Evolutionary conservation across 1,140 invertebrate species (phyloP), one percentile per base, ranked within the genome.

Genomic region (Brachionus sp.): DNA sequence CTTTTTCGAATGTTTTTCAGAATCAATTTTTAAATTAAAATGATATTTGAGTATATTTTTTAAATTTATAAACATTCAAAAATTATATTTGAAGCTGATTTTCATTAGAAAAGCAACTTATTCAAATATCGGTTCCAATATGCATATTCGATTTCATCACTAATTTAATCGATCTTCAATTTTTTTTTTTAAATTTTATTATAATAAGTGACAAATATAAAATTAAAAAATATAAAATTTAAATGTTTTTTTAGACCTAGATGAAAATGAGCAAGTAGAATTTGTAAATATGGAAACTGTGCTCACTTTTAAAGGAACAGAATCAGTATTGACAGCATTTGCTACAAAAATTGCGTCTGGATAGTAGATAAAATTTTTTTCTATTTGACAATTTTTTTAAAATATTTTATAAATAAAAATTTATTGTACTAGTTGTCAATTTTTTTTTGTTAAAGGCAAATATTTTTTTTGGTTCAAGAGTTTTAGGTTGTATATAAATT

Each of bases 281-380:
- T 80, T 80, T 80, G 77, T 80, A 16, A 57, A 80, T 39, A 37
- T 80, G 39, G 50, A 80, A 42, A 62, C 77, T 12, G 5, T 46
- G 5, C 33, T 80, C 2, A 62, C 77, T 35, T 4, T 23, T 5
- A 62, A 57, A 57, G 62, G 50, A 16, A 80, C 77, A 33, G 77
- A 80, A 37, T 80, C 77, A 37, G 77, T 80, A 19, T 39, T 80
- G 12, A 62, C 77, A 23, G 62, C 46, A 10, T 80, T 80, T 66
- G 77, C 77, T 12, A 62, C 35, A 10, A 80, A 80, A 42, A 57
- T 80, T 0, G 46, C 77, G 13, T n/a, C 77, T 29, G 57, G 50
- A 10, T 80, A 66, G 62, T 42, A 7, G 33, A 62, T 37, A 39
- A 7, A 62, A 5, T 62, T 16, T 16, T 19, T 42, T 73, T 73